Evolutionary conservation across 2,113 vertebrate genomes (phyloP).

Genomic region (Sarotherodon lohbergeri): DNA sequence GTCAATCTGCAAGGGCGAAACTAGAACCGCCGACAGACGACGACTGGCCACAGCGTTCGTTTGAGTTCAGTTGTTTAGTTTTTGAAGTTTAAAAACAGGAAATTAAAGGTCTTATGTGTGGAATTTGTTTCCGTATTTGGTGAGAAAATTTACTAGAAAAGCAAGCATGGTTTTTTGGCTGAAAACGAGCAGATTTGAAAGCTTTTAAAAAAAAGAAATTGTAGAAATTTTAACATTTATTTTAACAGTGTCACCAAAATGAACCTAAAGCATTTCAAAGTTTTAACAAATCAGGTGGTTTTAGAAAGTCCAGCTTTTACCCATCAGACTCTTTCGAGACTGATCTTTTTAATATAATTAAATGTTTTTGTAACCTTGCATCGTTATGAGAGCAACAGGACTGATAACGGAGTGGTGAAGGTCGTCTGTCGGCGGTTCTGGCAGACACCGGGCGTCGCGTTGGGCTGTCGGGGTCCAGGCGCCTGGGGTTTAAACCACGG

Average conservation of each 20-base stretch:
- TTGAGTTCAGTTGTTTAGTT: not conserved
- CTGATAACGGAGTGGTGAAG: not conserved
- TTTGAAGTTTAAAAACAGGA: not conserved
- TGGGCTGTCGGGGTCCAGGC: constrained; percentile 33
- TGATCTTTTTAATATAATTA: not conserved
- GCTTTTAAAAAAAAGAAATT: not conserved
- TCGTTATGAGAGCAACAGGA: not conserved
- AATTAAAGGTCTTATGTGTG: not conserved
- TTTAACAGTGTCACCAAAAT: not conserved
- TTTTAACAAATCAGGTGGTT: not conserved
- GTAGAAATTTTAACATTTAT: not conserved
- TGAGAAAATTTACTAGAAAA: not conserved
- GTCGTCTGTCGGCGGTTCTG: constrained; percentile 42
- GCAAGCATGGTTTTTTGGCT: too few species aligned
- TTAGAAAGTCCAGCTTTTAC: not conserved
- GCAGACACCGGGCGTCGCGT: constrained; percentile 44
- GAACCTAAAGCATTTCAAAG: not conserved
- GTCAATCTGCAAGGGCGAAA: constrained; percentile 49
- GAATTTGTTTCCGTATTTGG: not conserved
- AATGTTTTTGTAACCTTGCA: not conserved
- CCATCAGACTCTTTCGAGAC: rapidly evolving
- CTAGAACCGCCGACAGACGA: constrained; percentile 33
- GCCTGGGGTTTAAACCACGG: constrained; percentile 11
- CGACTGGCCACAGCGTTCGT: not conserved
- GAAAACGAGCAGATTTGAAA: not conserved